These are phyloP conservation scores for Ctenochaetus hawaiiensis DNA, from an alignment of 2,797 vertebrate genomes.

Conservation along the genomic window DNA sequence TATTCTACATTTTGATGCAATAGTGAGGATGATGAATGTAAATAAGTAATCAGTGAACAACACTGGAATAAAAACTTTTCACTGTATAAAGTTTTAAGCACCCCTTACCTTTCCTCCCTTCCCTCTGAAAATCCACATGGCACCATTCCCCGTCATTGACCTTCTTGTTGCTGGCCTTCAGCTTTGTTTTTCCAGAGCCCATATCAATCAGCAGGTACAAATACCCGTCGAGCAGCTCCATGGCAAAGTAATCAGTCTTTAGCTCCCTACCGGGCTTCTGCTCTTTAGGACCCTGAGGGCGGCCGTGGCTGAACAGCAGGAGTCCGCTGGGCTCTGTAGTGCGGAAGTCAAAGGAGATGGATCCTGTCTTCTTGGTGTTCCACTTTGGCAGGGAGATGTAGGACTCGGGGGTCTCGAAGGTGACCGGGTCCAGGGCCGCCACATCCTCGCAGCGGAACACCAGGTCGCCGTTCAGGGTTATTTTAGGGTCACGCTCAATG, in stretches of 20 bases:
- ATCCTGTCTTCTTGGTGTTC: constrained; percentile 93
- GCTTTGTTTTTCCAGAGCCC: constrained; percentile 93
- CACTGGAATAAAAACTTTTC: background rate
- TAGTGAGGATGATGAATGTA: background rate
- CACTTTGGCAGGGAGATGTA: constrained; percentile 91
- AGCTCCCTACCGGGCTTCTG: constrained; percentile 80
- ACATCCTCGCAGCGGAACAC: constrained; percentile 94
- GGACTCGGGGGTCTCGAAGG: constrained; percentile 90
- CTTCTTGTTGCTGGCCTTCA: constrained; percentile 94
- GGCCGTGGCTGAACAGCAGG: constrained; percentile 92
- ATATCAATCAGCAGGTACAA: constrained; percentile 94
- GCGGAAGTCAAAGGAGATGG: constrained; percentile 95
- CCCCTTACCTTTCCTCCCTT: constrained; percentile 91
- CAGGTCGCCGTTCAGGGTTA: constrained; percentile 92
- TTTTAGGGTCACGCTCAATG: constrained; percentile 92
- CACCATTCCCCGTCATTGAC: constrained; percentile 97
- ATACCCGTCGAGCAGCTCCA: constrained; percentile 95
- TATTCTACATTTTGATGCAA: too few relatives aligned
- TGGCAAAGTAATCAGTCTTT: constrained; percentile 92
- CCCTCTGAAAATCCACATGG: constrained; percentile 95
- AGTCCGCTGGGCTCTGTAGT: constrained; percentile 94
- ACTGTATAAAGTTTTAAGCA: background rate
- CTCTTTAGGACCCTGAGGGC: constrained; percentile 83
- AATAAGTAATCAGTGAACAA: background rate
- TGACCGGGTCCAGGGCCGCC: constrained; percentile 92